Base-by-base conservation (phyloP, 2,113 vertebrate genomes). In the Leiothrix lutea region DNA sequence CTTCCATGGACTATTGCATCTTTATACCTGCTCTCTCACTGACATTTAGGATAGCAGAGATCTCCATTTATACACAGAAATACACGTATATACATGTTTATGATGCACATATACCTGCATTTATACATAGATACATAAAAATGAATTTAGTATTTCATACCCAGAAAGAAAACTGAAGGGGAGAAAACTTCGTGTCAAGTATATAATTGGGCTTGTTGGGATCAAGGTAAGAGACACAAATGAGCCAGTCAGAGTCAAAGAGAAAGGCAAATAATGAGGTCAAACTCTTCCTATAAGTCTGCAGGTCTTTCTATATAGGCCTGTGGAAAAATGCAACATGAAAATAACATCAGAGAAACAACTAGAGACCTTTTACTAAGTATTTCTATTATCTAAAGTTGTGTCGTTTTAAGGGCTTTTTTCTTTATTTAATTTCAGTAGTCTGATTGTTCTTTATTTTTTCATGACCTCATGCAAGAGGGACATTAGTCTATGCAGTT, bases 391-490 rank as follows among this genome's bases (percentile, higher is more conserved):
- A 57, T 61, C 60, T 75, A 54, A 90, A 57, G 9, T 53, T 69
- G 47, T 54, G 21, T 69, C 16, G 9, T 17, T 86, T 17, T 31
- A 69, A 80, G 20, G 2, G 28, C 4, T 33, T 51, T 60, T 77
- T 87, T 26, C 6, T 85, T 75, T 65, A 47, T 85, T 91, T 88
- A 75, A 75, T 91, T 82, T 69, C 50, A 80, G 71, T 80, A 77
- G 67, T 88, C 47, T 77, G 38, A 81, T 65, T 91, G 58, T 69
- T 90, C 57, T 90, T 74, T 80, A 71, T 86, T 86, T 94, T 66
- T 78, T 75, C 81, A 83, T 83, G 54, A 83, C 33, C 79, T 70
- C 83, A 77, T 65, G 79, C 79, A 88, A 90, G 79, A 86, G 95
- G 28, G 54, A 88, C 64, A 70, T 80, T 62, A 80, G 81, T 50